Percentiles rank a stretch among this genome's conserved stretches.
Conservation (phyloP, 2,113 vertebrate species). For the Albula glossodonta region DNA sequence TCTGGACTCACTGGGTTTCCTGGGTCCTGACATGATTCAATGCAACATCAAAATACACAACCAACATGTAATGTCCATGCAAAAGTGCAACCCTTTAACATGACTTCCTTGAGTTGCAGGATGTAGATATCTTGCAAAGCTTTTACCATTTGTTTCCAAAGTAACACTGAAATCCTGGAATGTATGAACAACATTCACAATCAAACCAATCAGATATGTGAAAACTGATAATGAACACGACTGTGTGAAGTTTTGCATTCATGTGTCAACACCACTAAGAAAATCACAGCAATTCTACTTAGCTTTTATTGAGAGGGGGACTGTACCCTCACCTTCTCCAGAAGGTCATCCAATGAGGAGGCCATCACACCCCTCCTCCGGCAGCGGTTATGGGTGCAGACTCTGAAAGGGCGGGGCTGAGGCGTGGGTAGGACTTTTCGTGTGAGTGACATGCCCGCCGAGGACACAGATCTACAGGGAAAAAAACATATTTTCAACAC, state of each 20-base stretch:
- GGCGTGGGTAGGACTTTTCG: constrained; percentile 68
- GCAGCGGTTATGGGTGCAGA: constrained; percentile 75
- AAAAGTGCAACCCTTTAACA: not conserved
- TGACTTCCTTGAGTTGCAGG: not conserved
- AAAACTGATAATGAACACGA: too few species aligned
- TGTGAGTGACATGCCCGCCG: constrained; percentile 67
- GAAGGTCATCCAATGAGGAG: constrained; percentile 72
- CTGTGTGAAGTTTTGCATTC: not conserved
- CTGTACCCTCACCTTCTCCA: constrained; percentile 70
- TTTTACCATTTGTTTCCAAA: not conserved
- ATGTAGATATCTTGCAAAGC: not conserved
- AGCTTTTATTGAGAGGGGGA: not conserved
- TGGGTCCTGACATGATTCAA: too few species aligned
- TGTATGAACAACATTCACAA: not conserved
- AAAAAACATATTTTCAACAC: not conserved
- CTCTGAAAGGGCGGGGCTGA: constrained; percentile 69
- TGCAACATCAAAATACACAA: too few species aligned
- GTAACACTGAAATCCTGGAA: not conserved
- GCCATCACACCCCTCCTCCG: constrained; percentile 71
- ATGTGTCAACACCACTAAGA: not conserved
- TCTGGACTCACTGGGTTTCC: too few species aligned
- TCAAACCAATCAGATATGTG: not conserved
- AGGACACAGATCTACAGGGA: constrained; percentile 69
- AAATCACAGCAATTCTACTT: not conserved
- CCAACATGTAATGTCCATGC: not conserved